Percentiles rank a stretch among this genome's conserved stretches.
These are phyloP conservation scores for Aegithalos caudatus DNA, from an alignment of 2,113 vertebrate species.

Conservation along the genomic window DNA sequence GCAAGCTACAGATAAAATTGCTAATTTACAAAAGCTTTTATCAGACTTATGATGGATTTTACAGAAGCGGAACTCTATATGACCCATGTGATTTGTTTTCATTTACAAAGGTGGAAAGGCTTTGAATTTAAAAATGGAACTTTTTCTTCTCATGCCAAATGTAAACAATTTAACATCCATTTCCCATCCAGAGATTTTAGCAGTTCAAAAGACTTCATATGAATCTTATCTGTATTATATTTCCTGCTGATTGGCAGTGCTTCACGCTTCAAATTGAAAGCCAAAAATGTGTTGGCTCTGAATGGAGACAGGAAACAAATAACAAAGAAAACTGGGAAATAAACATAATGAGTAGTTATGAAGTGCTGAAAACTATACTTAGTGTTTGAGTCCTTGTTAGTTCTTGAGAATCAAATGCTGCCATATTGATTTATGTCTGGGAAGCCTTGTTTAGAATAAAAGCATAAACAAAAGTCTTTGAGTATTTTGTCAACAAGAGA, in stretches of 20 bases:
- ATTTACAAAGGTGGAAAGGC: conserved; percentile 69
- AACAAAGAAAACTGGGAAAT: conserved; percentile 75
- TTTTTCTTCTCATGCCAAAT: conserved; percentile 77
- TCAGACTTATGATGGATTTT: conserved; percentile 68
- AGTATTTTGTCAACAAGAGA: conserved; percentile 72
- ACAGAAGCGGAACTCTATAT: conserved; percentile 64
- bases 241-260: conserved; percentile 76
- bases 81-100: conserved; percentile 74
- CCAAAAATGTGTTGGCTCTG: conserved; percentile 73
- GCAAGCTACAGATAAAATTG: conserved; percentile 66
- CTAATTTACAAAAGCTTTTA: conserved; percentile 72
- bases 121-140: conserved; percentile 78
- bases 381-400: conserved; percentile 37
- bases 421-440: conserved; percentile 67
- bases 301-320: conserved; percentile 71
- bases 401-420: conserved; percentile 40
- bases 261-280: conserved; percentile 63
- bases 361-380: conserved; percentile 72
- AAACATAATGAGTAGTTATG: conserved; percentile 67
- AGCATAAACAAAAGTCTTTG: conserved; percentile 61
- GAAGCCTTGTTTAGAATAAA: conserved; percentile 55
- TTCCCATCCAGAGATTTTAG: conserved; percentile 73
- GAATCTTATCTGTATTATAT: conserved; percentile 79
- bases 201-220: conserved; percentile 77
- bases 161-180: conserved; percentile 77